phyloP scores from a whole-genome alignment of 2,888 invertebrate genomes.

The Chromoteleia sp. region DNA sequence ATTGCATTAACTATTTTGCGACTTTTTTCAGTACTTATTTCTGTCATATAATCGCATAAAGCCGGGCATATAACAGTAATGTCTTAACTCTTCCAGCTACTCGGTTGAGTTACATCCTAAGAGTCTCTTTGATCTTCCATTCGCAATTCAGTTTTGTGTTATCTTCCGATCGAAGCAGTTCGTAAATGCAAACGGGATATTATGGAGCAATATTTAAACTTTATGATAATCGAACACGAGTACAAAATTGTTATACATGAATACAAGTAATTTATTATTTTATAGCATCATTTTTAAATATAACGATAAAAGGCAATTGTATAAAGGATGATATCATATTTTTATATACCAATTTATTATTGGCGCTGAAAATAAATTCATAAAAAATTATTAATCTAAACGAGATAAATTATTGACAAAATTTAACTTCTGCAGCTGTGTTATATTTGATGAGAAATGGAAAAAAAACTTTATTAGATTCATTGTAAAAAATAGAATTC shows the following conservation, averaged over 20 bases:
- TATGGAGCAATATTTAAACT: slow-evolving; percentile 31
- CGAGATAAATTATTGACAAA: too few relatives aligned
- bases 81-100: slow-evolving; percentile 39
- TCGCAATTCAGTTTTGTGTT: slow-evolving; percentile 14
- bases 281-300: neutral
- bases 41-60: slow-evolving; percentile 17
- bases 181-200: slow-evolving; percentile 34
- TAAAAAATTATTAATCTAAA: too few relatives aligned
- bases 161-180: slow-evolving; percentile 20
- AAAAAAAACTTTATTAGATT: too few relatives aligned
- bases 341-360: too few relatives aligned
- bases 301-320: too few relatives aligned
- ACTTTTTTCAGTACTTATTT: slow-evolving; percentile 9
- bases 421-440: too few relatives aligned
- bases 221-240: slow-evolving; percentile 25
- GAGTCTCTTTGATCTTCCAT: slow-evolving; percentile 35
- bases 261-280: neutral
- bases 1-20: neutral
- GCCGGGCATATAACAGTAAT: slow-evolving; percentile 51
- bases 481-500: too few relatives aligned
- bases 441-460: too few relatives aligned
- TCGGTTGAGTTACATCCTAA: slow-evolving; percentile 38
- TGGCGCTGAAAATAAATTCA: too few relatives aligned
- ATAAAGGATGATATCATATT: too few relatives aligned
- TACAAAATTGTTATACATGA: neutral